Percentiles rank a stretch among this genome's conserved stretches.
These are phyloP conservation scores for Columba livia DNA, from an alignment of 2,113 vertebrate genomes.

Conservation along the genomic window DNA sequence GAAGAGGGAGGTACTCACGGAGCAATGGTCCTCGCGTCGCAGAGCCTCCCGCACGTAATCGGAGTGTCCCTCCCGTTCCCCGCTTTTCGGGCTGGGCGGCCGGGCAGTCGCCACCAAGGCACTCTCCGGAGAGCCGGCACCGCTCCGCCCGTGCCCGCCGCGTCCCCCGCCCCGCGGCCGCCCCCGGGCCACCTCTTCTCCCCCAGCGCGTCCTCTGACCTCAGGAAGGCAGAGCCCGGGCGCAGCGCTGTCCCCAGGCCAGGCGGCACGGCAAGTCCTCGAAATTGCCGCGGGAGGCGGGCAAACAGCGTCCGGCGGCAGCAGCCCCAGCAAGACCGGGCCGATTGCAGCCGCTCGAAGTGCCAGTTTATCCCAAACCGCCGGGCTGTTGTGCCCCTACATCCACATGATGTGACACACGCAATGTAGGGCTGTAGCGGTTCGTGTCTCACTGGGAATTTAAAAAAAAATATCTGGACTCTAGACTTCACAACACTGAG, in stretches of 20 bases:
- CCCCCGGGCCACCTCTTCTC: too few species aligned
- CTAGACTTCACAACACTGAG: too few species aligned
- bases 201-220: neutral
- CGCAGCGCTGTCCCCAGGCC: neutral
- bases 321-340: neutral
- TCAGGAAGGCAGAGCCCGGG: neutral
- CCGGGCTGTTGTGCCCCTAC: neutral
- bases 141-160: too few species aligned
- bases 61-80: too few species aligned
- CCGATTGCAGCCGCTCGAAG: neutral
- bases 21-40: too few species aligned
- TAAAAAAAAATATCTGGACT: neutral
- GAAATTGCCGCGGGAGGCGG: rapidly evolving
- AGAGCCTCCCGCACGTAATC: too few species aligned
- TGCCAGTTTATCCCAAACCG: neutral
- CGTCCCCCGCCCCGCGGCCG: too few species aligned
- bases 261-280: neutral
- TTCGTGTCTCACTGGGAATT: neutral
- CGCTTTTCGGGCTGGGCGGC: too few species aligned
- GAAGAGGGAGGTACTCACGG: too few species aligned
- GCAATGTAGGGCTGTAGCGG: neutral
- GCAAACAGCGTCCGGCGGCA: neutral
- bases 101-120: too few species aligned
- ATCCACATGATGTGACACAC: neutral
- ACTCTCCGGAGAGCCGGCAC: too few species aligned